Evolutionary conservation across 2,797 vertebrate genomes (phyloP).

Genomic region (Zalophus californianus): DNA sequence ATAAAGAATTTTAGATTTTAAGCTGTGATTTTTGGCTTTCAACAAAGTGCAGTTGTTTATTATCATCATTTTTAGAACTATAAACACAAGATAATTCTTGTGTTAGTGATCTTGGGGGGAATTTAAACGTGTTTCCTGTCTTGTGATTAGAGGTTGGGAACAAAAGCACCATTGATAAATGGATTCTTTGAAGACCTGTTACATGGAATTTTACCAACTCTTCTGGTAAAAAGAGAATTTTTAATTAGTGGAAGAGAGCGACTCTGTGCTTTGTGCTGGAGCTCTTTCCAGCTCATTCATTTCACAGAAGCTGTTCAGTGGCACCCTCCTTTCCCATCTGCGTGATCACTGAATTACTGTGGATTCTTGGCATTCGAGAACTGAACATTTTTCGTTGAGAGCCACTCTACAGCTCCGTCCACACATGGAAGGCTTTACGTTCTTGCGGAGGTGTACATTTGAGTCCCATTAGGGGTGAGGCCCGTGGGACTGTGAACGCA

Average conservation of each 20-base stretch:
- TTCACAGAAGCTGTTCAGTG: not conserved
- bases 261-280: not conserved
- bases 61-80: conserved; percentile 72
- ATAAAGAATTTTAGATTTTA: conserved; percentile 40
- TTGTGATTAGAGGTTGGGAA: conserved; percentile 63
- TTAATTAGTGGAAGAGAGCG: conserved; percentile 63
- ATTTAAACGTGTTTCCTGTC: conserved; percentile 77
- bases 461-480: not conserved
- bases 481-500: accelerated
- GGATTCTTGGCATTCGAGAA: not conserved
- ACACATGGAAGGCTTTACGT: accelerated
- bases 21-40: conserved; percentile 56
- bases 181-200: conserved; percentile 70
- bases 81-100: conserved; percentile 68
- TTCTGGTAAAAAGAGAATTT: conserved; percentile 60
- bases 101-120: conserved; percentile 56
- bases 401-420: not conserved
- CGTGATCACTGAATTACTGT: not conserved
- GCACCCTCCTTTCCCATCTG: not conserved
- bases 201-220: conserved; percentile 49
- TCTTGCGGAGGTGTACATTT: not conserved
- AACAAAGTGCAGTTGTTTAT: conserved; percentile 70
- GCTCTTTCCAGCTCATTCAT: not conserved
- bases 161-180: conserved; percentile 69
- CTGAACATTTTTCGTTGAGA: not conserved